A percentile compares a stretch with the other conserved stretches of the same genome.
Evolutionary conservation across 1,140 invertebrate species (phyloP).

Genomic region (Drosophila nasuta): DNA sequence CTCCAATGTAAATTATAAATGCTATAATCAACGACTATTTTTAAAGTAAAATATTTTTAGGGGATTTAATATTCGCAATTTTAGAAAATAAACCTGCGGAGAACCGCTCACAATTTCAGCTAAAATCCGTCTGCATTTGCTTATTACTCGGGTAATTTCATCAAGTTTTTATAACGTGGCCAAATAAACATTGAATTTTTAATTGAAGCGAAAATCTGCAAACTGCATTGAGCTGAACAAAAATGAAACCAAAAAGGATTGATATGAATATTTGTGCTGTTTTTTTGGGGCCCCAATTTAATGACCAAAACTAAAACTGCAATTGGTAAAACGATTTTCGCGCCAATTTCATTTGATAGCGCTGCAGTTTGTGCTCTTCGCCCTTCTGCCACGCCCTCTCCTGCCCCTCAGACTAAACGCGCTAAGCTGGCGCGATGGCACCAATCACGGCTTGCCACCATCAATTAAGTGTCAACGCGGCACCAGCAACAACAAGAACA

Average conservation of each 20-base stretch:
- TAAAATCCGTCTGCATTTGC: conserved; percentile 7
- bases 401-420: conserved; percentile 28
- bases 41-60: too few species aligned
- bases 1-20: too few species aligned
- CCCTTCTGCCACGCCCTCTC: not conserved
- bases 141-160: conserved; percentile 20
- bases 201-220: conserved; percentile 20
- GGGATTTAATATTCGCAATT: too few species aligned
- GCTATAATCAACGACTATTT: too few species aligned
- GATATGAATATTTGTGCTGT: conserved; percentile 30
- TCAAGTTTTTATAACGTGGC: conserved; percentile 13
- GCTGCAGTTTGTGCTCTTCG: conserved; percentile 29
- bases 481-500: conserved; percentile 51
- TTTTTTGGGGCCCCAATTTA: conserved; percentile 49
- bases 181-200: conserved; percentile 45
- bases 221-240: conserved; percentile 4
- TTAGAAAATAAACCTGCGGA: too few species aligned
- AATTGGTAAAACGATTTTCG: conserved; percentile 81
- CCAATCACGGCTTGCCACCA: conserved; percentile 81
- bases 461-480: conserved; percentile 80
- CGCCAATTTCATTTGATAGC: conserved; percentile 79
- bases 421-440: conserved; percentile 57
- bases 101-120: too few species aligned
- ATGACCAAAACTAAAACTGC: conserved; percentile 72
- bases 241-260: conserved; percentile 17